Conservation (phyloP, 2,888 invertebrate species). For the Fissipunctia ypsillon region DNA sequence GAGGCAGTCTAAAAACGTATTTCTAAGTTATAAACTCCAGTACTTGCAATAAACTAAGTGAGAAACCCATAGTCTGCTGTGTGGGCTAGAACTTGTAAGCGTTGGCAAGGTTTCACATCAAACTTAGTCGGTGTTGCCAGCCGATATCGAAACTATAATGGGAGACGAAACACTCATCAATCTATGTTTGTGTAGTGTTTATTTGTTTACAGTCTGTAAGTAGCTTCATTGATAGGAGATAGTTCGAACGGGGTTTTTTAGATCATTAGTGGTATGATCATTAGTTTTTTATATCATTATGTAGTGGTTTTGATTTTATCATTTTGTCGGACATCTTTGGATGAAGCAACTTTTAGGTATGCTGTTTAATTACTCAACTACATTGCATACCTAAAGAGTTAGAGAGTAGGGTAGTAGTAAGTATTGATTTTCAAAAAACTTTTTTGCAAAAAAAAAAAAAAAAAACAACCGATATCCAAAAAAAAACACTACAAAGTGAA, state of each 20-base stretch:
- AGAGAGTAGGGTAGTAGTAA: too few relatives aligned
- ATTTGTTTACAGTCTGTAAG: not conserved
- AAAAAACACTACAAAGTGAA: too few relatives aligned
- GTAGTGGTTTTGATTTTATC: too few relatives aligned
- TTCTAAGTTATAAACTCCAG: slow-evolving; percentile 14
- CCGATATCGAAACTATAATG: slow-evolving; percentile 58
- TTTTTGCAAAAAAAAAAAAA: too few relatives aligned
- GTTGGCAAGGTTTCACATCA: slow-evolving; percentile 29
- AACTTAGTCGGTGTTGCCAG: slow-evolving; percentile 47
- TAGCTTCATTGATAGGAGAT: not conserved
- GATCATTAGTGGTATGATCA: not conserved
- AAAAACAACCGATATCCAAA: too few relatives aligned
- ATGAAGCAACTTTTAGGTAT: too few relatives aligned
- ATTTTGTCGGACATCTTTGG: too few relatives aligned
- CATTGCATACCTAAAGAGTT: too few relatives aligned
- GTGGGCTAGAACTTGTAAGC: slow-evolving; percentile 17
- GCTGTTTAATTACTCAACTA: too few relatives aligned
- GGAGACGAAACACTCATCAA: slow-evolving; percentile 52
- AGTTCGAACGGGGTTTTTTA: not conserved
- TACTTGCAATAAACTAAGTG: slow-evolving; percentile 9
- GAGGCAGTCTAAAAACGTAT: too few relatives aligned
- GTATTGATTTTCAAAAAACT: too few relatives aligned
- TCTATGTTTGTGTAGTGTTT: not conserved
- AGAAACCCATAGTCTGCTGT: slow-evolving; percentile 1
- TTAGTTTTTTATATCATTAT: too few relatives aligned